phyloP scores from a whole-genome alignment of 92 coral and sea anemone genomes.

The Muricea muricata region DNA sequence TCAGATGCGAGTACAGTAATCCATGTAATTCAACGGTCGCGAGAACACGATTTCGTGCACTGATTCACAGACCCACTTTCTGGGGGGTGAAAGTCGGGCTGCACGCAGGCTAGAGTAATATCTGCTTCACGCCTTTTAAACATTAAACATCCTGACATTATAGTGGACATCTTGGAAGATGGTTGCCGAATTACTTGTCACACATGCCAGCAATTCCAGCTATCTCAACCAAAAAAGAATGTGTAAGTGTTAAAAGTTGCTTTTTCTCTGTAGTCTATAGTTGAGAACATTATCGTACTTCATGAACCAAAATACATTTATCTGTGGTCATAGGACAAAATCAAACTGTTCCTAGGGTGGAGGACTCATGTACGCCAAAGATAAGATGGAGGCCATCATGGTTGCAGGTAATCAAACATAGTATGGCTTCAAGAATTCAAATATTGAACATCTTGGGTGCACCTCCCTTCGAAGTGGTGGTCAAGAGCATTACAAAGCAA shows the following conservation, averaged over 20 bases:
- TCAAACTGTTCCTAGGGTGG: not conserved
- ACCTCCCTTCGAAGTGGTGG: not conserved
- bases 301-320: not conserved
- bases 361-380: not conserved
- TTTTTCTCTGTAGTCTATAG: not conserved
- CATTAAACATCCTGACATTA: conserved; percentile 25
- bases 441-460: not conserved
- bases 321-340: not conserved
- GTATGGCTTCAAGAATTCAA: not conserved
- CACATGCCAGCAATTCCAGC: not conserved
- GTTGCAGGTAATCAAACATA: not conserved
- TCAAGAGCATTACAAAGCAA: not conserved
- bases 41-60: no score
- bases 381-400: not conserved
- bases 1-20: no score
- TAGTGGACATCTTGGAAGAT: conserved; percentile 5
- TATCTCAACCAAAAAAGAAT: conserved; percentile 7
- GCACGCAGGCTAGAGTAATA: no score
- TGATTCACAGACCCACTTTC: no score
- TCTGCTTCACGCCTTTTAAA: conserved; percentile 11
- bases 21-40: no score
- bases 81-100: no score
- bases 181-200: conserved; percentile 12
- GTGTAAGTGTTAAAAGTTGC: not conserved
- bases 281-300: not conserved